Evolutionary conservation across 2,113 vertebrate genomes (phyloP), one percentile per base, ranked within the genome.

Genomic region (Oplegnathus fasciatus): DNA sequence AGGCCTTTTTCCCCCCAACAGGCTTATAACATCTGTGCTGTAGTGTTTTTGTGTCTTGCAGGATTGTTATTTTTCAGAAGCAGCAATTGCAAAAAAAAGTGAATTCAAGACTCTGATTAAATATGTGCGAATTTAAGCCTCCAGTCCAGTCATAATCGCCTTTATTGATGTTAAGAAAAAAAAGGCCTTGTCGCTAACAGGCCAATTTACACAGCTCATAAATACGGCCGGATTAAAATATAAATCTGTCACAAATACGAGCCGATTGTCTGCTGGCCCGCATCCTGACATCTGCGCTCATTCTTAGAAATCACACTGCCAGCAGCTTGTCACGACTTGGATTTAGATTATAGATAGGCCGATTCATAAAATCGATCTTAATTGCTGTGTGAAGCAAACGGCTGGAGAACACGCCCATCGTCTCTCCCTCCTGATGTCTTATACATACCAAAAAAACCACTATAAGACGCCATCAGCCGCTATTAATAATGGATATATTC

Each of bases 381-480:
- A 91, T 89, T 73, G 68, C 85, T 66, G 84, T 54, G 79, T 73
- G 79, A 78, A 83, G 82, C 61, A 22, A 85, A 54, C 14, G 44
- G 65, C 22, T 65, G 76, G 10, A 78, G 82, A 80, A 83, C 85
- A 88, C 92, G 74, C 88, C 93, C 89, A 86, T 90, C 90, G 78
- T 18, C 24, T 57, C 44, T 48, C 42, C 44, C 20, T 44, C 52
- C 0, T 62, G 46, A 78, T 48, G 78, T 68, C 61, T 90, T 48
- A 50, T n/a, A n/a, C n/a, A n/a, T n/a, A n/a, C n/a, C n/a, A 10
- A 6, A 2, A 24, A 4, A 48, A 40, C 30, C 6, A 0, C 6
- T 7, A 2, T 17, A 68, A 70, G 8, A 37, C 40, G n/a, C 50
- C 37, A 69, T 34, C 44, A 24, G 60, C 44, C 22, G 13, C n/a